Base-by-base conservation (phyloP, 23 tunicate genomes). In the Corella eumyota region DNA sequence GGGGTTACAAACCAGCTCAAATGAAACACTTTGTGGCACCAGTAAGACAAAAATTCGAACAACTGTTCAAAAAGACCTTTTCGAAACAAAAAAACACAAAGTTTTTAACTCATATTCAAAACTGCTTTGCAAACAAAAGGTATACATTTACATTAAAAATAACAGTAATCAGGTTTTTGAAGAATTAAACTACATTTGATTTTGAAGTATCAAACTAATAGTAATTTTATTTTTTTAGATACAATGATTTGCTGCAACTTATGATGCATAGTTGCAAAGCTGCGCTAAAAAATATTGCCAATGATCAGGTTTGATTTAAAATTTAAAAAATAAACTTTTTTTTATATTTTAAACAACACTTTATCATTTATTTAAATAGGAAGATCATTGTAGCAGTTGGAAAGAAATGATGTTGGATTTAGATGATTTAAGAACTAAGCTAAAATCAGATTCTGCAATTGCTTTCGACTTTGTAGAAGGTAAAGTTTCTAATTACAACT, bases 401-500 rank as follows among this genome's bases (percentile, higher is more conserved):
- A 37, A 58, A 34, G 34, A 62, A 3, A 24, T 90, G 24, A 19
- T 22, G n/a, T 4, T 4, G 6, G 62, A 38, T 6, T 34, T 90
- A 45, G 52, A 70, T 26, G 75, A 81, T 5, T 54, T 81, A 52
- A 53, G 45, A 32, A 7, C 64, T 6, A 77, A 81, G 53, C 33
- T 92, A 27, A 81, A 82, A 72, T 57, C 77, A 2, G 74, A 92
- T 35, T 51, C 73, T 28, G 64, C 79, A 2, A 65, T 83, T 53
- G 92, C 98, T 27, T 92, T 92, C 35, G 54, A 82, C 32, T 92
- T 92, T 71, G 93, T 92, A 2, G 87, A 92, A 72, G 98, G 98
- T 65, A 34, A 55, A 27, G 15, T 27, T 17, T 46, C 50, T 60
- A 25, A 7, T 60, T n/a, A n/a, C n/a, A n/a, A n/a, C n/a, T n/a